phyloP scores from a whole-genome alignment of 2,113 vertebrate species.

The Daboia siamensis region DNA sequence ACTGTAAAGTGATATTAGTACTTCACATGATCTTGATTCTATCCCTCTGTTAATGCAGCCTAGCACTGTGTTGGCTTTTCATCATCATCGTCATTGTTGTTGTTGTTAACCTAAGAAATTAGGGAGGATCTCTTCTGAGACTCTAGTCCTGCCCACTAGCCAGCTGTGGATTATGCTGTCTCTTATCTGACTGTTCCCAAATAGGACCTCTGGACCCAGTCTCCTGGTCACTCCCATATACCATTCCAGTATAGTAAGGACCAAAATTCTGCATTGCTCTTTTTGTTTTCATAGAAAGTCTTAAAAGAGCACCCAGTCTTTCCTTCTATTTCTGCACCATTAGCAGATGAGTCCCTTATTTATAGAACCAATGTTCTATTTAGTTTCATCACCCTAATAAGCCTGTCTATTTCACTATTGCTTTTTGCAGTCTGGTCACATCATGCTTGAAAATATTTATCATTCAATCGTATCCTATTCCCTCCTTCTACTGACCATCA shows the following conservation, averaged over 20 bases:
- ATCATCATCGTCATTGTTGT: too few species aligned
- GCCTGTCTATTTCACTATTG: neutral
- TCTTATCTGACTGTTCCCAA: neutral
- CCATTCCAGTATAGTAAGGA: neutral
- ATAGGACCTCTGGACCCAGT: neutral
- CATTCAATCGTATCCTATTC: neutral
- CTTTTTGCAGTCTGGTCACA: neutral
- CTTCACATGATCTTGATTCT: too few species aligned
- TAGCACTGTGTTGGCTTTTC: too few species aligned
- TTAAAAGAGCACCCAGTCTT: neutral
- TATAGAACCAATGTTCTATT: neutral
- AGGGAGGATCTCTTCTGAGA: neutral
- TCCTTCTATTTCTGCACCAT: neutral
- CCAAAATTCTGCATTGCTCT: neutral
- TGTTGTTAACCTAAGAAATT: neutral
- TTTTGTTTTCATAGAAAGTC: too few species aligned
- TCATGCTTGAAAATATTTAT: neutral
- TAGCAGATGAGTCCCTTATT: neutral
- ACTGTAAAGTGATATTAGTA: too few species aligned
- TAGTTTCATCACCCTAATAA: neutral
- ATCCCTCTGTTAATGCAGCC: too few species aligned
- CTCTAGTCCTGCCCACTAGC: neutral
- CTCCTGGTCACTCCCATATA: neutral
- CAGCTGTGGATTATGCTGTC: neutral
- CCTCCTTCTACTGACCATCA: neutral